A percentile compares a stretch with the other conserved stretches of the same genome.
These are phyloP conservation scores for Daptonema setosum DNA, from an alignment of 2,888 invertebrate genomes.

Conservation along the genomic window DNA sequence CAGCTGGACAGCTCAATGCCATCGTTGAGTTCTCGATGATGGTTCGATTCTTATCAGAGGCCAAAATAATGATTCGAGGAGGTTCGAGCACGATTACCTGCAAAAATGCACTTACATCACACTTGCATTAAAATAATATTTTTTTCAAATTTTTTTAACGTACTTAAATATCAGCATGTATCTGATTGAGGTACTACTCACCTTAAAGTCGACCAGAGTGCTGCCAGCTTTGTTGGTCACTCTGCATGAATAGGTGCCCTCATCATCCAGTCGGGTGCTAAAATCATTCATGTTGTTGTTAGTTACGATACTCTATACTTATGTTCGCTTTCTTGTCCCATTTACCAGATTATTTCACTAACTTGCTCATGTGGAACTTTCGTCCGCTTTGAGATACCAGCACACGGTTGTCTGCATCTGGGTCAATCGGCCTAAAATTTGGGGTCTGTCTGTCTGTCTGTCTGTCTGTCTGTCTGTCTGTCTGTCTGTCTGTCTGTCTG, in stretches of 20 bases:
- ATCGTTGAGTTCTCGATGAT: constrained; percentile 22
- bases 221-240: constrained; percentile 28
- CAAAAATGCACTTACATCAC: too few species aligned
- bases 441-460: too few species aligned
- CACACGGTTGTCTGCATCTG: constrained; percentile 4
- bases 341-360: background rate
- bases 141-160: too few species aligned
- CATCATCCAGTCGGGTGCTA: constrained; percentile 15
- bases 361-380: constrained; percentile 6
- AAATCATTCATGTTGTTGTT: too few species aligned
- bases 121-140: too few species aligned
- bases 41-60: constrained; percentile 16
- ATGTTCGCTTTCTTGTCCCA: too few species aligned
- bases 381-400: constrained; percentile 9
- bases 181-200: too few species aligned
- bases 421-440: constrained; percentile 9
- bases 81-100: constrained; percentile 25
- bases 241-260: constrained; percentile 19
- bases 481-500: too few species aligned
- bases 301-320: too few species aligned
- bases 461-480: too few species aligned
- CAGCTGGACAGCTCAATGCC: constrained; percentile 29
- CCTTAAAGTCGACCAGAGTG: constrained; percentile 25
- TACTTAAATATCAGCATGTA: too few species aligned
- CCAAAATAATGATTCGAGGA: constrained; percentile 20